Conservation (phyloP, 2,113 vertebrate species). For the Stercorarius parasiticus region DNA sequence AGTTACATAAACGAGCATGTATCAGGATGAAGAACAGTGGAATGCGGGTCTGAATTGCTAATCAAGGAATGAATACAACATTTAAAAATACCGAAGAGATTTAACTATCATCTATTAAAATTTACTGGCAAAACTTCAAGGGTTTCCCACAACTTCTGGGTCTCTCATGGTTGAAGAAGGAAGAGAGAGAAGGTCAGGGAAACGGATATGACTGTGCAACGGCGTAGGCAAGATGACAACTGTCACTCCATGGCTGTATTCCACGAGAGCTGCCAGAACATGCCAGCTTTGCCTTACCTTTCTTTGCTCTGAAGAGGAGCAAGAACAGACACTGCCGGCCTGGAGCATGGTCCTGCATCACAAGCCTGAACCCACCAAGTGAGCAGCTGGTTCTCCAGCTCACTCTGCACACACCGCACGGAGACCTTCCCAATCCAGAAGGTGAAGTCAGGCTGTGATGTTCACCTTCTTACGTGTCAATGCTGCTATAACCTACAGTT, state of each 20-base stretch:
- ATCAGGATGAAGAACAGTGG: neutral
- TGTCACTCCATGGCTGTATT: neutral
- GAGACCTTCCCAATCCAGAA: neutral
- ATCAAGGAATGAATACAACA: neutral
- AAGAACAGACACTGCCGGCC: neutral
- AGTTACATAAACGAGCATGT: accelerated
- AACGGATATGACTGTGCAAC: neutral
- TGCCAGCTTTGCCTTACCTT: neutral
- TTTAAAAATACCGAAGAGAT: neutral
- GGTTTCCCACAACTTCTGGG: neutral
- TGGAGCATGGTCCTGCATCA: neutral
- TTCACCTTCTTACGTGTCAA: too few species aligned
- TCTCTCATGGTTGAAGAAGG: neutral
- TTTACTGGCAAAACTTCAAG: neutral
- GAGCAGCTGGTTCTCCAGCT: neutral
- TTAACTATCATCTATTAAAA: neutral
- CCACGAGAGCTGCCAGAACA: neutral
- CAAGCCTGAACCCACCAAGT: neutral
- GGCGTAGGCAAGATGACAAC: neutral
- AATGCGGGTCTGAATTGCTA: neutral
- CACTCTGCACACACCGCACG: accelerated
- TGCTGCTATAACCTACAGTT: neutral
- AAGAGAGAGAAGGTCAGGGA: neutral
- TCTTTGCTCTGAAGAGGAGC: neutral
- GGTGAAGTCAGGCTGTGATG: accelerated